Base-by-base conservation (phyloP, 2,888 invertebrate genomes). In the Eristalis pertinax region DNA sequence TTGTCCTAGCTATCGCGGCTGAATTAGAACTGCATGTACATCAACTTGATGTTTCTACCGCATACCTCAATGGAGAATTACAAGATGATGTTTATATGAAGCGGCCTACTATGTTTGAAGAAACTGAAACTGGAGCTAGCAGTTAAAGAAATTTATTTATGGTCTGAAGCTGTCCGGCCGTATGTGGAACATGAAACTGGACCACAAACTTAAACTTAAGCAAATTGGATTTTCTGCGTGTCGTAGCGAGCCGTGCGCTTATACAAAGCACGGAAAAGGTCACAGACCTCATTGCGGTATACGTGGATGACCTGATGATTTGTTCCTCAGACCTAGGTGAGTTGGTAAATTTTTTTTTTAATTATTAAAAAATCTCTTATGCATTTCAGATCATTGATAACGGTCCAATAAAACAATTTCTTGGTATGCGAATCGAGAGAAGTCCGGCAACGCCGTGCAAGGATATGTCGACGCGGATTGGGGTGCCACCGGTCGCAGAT, bases 381-480 rank as follows among this genome's bases (percentile, higher is more conserved):
- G 1, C 2, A 11, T 56, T 56, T 56, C 56, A 56, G 56, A 56
- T 56, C 7, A 38, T 19, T 1, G 72, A 75, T 26, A 83, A 76
- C 22, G 77, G 75, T 13, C 22, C 35, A 11, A 26, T 82, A 10
- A 24, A 41, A 11, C 73, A 81, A 13, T 84, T 77, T 26, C n/a
- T 32, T 88, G 19, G 81, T 11, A 81, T 88, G 19, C 72, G 84
- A 43, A 68, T 88, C 0, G 81, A 88, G 11, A 63, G 78, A 68
- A 72, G 19, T 72, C 32, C 11, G 72, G 24, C 1, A 22, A 68
- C 26, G 26, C 24, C 8, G 26, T 89, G 2, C 32, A 72, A 29
- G 64, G 80, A 11, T 89, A 63, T 58, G 81, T 74, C 3, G 89
- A 89, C 62, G 89, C 84, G 11, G 89, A 89, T 75, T 89, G 88